Evolutionary conservation across 2,888 invertebrate species (phyloP).

Genomic region (Omphaloscelis lunosa): DNA sequence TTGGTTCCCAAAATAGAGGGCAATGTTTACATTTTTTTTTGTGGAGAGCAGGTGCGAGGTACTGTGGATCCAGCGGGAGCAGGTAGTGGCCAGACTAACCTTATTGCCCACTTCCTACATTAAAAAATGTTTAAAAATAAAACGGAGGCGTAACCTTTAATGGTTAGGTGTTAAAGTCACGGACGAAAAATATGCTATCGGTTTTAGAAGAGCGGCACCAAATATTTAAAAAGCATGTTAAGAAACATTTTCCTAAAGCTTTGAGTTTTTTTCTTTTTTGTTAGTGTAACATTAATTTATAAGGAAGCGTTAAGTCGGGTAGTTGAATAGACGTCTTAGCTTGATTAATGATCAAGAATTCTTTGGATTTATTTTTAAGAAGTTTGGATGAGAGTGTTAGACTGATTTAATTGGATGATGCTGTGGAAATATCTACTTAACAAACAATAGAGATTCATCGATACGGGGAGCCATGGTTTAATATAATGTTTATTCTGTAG

Average conservation of each 20-base stretch:
- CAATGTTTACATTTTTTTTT: slow-evolving; percentile 86
- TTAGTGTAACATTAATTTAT: slow-evolving; percentile 80
- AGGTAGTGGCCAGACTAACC: slow-evolving; percentile 81
- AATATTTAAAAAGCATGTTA: slow-evolving; percentile 51
- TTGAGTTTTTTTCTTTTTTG: slow-evolving; percentile 63
- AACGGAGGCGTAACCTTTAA: slow-evolving; percentile 75
- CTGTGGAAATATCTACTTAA: slow-evolving; percentile 68
- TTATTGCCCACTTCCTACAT: slow-evolving; percentile 86
- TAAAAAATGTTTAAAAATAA: slow-evolving; percentile 80
- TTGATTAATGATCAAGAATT: slow-evolving; percentile 83
- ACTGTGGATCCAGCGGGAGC: slow-evolving; percentile 71
- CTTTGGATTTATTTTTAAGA: slow-evolving; percentile 75
- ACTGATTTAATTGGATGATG: slow-evolving; percentile 81
- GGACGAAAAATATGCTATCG: slow-evolving; percentile 70
- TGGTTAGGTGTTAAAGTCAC: slow-evolving; percentile 79
- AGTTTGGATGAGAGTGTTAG: slow-evolving; percentile 66
- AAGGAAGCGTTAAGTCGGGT: slow-evolving; percentile 77
- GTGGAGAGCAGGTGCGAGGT: slow-evolving; percentile 84
- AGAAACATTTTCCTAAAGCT: slow-evolving; percentile 49
- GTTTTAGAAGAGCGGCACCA: slow-evolving; percentile 65
- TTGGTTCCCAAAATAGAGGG: slow-evolving; percentile 80
- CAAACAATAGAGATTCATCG: slow-evolving; percentile 53
- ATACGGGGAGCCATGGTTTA: slow-evolving; percentile 16
- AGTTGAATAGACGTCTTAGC: slow-evolving; percentile 74
- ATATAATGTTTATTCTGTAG: slow-evolving; percentile 20